Percentiles rank a stretch among this genome's conserved stretches.
Evolutionary conservation across 2,888 invertebrate species (phyloP).

Genomic region (Eupithecia exiguata): DNA sequence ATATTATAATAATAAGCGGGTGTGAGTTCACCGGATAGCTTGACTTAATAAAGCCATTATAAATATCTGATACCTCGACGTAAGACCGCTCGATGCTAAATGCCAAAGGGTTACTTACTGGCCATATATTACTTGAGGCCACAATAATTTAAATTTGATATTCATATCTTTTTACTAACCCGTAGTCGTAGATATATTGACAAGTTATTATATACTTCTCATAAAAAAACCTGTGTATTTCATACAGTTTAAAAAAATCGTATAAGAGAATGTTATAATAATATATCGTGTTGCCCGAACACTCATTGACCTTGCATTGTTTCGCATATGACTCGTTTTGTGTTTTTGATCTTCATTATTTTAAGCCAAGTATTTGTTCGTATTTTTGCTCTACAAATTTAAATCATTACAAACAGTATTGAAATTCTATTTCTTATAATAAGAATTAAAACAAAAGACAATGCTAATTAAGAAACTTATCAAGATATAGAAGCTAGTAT

Average conservation of each 20-base stretch:
- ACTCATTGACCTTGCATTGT: conserved; percentile 47
- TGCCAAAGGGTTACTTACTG: conserved; percentile 70
- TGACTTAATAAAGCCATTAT: conserved; percentile 83
- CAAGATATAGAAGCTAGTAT: conserved; percentile 56
- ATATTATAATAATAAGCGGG: conserved; percentile 84
- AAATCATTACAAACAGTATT: neutral
- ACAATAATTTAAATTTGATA: conserved; percentile 58
- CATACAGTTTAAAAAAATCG: conserved; percentile 7
- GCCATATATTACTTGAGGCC: conserved; percentile 56
- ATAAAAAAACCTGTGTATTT: neutral
- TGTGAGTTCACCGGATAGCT: conserved; percentile 75
- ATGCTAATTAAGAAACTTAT: conserved; percentile 37
- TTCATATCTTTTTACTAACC: conserved; percentile 53
- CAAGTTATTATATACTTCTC: conserved; percentile 33
- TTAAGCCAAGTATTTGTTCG: conserved; percentile 27
- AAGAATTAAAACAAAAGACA: conserved; percentile 20
- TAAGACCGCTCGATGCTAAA: conserved; percentile 69
- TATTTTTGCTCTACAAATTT: neutral
- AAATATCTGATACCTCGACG: conserved; percentile 78
- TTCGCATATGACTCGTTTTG: conserved; percentile 39
- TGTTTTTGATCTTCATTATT: conserved; percentile 40
- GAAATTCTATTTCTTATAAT: neutral
- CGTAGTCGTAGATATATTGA: conserved; percentile 44
- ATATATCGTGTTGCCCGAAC: conserved; percentile 34
- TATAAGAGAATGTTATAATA: conserved; percentile 9